Conservation (phyloP, 2,113 vertebrate species). For the Galeopterus variegatus region DNA sequence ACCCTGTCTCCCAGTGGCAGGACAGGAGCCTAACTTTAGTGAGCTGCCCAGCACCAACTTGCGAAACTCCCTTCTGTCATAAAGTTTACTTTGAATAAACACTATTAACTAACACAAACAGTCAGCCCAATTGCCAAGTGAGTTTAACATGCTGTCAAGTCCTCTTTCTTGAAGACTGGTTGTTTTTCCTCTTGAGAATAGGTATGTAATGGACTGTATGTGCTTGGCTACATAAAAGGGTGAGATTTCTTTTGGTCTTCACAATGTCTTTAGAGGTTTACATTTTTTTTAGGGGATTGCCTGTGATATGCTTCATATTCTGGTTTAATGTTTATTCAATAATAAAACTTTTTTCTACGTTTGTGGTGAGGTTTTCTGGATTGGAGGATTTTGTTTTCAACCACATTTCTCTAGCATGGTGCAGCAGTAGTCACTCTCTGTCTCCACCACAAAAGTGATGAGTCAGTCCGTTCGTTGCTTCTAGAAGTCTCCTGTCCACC, state of each 20-base stretch:
- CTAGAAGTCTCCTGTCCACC: not conserved
- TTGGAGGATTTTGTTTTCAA: not conserved
- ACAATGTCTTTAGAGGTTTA: not conserved
- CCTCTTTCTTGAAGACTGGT: not conserved
- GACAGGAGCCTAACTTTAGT: not conserved
- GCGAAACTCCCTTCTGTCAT: not conserved
- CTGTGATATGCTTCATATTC: not conserved
- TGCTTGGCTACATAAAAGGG: not conserved
- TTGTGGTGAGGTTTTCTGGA: not conserved
- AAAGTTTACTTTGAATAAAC: not conserved
- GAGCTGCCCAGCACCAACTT: not conserved
- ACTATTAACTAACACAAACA: not conserved
- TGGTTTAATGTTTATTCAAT: not conserved
- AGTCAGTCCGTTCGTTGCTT: not conserved
- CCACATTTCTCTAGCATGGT: not conserved
- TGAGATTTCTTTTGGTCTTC: not conserved
- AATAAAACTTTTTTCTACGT: not conserved
- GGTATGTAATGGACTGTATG: not conserved
- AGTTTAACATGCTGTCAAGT: not conserved
- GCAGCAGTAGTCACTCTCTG: not conserved
- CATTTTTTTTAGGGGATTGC: not conserved
- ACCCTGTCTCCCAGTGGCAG: not conserved
- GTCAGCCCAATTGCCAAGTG: not conserved
- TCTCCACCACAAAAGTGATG: not conserved
- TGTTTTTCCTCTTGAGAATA: not conserved